Conservation (phyloP, 2,888 invertebrate genomes). For the Leucoptera coffeella region DNA sequence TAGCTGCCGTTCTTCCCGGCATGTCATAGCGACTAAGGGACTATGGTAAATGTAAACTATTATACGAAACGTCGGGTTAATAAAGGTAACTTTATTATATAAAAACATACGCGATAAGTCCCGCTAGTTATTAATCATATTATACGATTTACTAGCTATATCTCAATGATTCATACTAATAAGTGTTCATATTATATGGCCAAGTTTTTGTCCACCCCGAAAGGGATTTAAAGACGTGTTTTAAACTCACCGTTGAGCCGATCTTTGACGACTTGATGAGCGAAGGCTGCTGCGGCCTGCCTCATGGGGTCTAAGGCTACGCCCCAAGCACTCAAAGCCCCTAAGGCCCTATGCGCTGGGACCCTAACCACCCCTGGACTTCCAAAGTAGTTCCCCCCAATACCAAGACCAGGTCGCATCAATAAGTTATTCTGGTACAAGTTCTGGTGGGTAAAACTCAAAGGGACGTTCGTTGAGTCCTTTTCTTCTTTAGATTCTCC, state of each 20-base stretch:
- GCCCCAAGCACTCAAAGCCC: constrained; percentile 48
- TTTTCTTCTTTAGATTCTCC: constrained; percentile 46
- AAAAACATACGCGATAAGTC: too few relatives aligned
- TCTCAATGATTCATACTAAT: neutral
- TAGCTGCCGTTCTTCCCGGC: too few relatives aligned
- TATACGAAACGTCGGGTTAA: too few relatives aligned
- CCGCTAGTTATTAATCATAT: neutral
- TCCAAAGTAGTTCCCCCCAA: constrained; percentile 48
- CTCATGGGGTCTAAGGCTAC: constrained; percentile 59
- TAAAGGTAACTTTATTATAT: too few relatives aligned
- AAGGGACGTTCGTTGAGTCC: constrained; percentile 23
- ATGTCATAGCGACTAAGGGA: too few relatives aligned
- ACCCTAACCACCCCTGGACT: constrained; percentile 76
- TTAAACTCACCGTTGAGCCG: constrained; percentile 67
- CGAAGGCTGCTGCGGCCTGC: constrained; percentile 67
- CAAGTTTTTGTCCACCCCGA: too few relatives aligned
- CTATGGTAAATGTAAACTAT: too few relatives aligned
- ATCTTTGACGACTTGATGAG: constrained; percentile 78
- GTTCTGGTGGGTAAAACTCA: constrained; percentile 35
- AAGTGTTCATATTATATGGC: too few relatives aligned
- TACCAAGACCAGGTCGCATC: constrained; percentile 35
- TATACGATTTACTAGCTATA: neutral
- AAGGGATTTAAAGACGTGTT: too few relatives aligned
- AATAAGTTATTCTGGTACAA: constrained; percentile 32
- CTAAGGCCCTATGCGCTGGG: constrained; percentile 67